Conservation (phyloP, 2,113 vertebrate genomes). For the Bombycilla garrulus region DNA sequence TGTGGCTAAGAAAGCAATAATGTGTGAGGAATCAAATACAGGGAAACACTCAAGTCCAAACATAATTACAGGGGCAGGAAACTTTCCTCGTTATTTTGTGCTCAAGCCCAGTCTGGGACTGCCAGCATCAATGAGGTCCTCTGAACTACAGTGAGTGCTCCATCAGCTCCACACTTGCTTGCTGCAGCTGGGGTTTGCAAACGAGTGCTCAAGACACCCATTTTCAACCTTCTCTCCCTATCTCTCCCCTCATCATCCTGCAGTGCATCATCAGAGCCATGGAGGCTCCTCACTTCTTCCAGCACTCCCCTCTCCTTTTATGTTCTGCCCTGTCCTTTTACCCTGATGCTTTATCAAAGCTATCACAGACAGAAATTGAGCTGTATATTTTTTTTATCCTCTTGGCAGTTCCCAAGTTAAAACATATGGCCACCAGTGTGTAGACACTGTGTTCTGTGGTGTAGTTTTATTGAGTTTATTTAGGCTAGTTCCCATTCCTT, state of each 20-base stretch:
- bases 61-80: neutral
- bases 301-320: neutral
- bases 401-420: neutral
- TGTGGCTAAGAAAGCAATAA: neutral
- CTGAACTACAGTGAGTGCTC: neutral
- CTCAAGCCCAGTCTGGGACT: neutral
- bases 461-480: neutral
- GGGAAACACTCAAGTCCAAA: neutral
- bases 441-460: neutral
- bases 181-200: neutral
- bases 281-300: neutral
- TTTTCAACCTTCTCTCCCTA: neutral
- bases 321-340: neutral
- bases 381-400: neutral
- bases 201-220: accelerated
- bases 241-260: neutral
- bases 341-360: neutral
- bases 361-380: neutral
- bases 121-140: neutral
- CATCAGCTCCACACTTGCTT: neutral
- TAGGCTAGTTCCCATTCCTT: neutral
- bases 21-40: neutral
- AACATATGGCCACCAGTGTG: neutral
- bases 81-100: neutral
- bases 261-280: accelerated